Percentiles rank a stretch among this genome's conserved stretches.
phyloP scores from a whole-genome alignment of 2,888 invertebrate species.

The Quadroppia sp. region DNA sequence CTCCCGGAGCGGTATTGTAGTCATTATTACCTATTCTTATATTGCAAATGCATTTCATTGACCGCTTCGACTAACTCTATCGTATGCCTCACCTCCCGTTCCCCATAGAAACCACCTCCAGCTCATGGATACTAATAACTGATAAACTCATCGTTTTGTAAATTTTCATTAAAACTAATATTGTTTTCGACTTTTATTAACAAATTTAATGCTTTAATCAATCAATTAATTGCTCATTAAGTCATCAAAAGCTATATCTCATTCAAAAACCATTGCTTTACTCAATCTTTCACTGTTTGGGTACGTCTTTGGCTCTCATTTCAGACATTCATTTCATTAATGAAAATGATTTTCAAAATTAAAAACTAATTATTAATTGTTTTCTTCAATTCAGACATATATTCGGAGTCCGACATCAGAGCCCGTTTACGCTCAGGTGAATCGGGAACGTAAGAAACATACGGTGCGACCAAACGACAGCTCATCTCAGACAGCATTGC shows the following conservation, averaged over 20 bases:
- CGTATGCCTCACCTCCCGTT: conserved; percentile 9
- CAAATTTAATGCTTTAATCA: conserved; percentile 44
- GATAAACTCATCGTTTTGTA: conserved; percentile 15
- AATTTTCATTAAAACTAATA: not conserved
- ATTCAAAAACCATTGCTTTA: conserved; percentile 20
- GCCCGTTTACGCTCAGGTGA: conserved; percentile 64
- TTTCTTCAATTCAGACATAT: conserved; percentile 1
- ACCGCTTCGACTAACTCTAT: conserved; percentile 5
- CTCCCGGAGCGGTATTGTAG: conserved; percentile 54
- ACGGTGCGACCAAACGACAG: conserved; percentile 37
- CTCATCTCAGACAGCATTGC: conserved; percentile 41
- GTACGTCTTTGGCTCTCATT: conserved; percentile 24
- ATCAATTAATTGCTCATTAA: conserved; percentile 38
- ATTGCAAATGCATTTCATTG: not conserved
- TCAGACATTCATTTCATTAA: not conserved
- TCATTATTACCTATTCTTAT: not conserved
- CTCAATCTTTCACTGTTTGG: conserved; percentile 1
- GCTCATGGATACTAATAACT: conserved; percentile 47
- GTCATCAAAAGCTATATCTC: conserved; percentile 10
- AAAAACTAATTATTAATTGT: not conserved
- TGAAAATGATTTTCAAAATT: too few relatives aligned
- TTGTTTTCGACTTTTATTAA: not conserved
- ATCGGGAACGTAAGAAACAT: conserved; percentile 61
- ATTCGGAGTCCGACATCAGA: conserved; percentile 51
- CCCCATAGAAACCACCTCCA: conserved; percentile 42